Percentiles rank a stretch among this genome's conserved stretches.
phyloP scores from a whole-genome alignment of 2,888 invertebrate genomes.

The Saturnia japonica region DNA sequence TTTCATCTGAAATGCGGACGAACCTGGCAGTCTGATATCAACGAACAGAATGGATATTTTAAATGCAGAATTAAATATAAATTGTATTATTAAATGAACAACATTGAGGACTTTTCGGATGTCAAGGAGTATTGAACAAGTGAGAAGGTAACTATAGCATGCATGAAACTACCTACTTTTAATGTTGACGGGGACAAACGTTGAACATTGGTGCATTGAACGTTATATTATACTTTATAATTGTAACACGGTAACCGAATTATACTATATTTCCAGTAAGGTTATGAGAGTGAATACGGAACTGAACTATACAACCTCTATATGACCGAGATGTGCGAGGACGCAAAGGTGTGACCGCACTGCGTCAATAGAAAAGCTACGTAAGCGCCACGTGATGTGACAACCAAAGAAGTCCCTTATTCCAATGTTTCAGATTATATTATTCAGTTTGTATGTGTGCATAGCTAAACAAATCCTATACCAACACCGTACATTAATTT shows the following conservation, averaged over 20 bases:
- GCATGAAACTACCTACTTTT: conserved; percentile 1
- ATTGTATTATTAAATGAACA: conserved; percentile 1
- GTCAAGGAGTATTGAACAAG: neutral
- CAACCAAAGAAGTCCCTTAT: neutral
- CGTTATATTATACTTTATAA: neutral
- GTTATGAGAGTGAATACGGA: conserved; percentile 60
- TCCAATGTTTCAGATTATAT: neutral
- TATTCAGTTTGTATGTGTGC: neutral
- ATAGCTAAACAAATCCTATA: neutral
- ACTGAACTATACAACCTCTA: conserved; percentile 67
- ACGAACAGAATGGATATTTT: neutral
- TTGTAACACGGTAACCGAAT: conserved; percentile 3
- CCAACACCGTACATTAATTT: neutral
- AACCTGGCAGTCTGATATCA: neutral
- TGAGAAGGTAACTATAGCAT: neutral
- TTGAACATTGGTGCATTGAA: neutral
- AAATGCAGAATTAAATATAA: neutral
- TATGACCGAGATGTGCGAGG: conserved; percentile 72
- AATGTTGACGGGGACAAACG: neutral
- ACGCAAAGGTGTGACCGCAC: conserved; percentile 75
- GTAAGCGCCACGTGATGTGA: conserved; percentile 21
- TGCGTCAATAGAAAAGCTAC: conserved; percentile 30
- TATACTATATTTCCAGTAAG: conserved; percentile 39
- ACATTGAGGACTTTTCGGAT: conserved; percentile 1
- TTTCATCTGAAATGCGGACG: too few relatives aligned